phyloP scores from a whole-genome alignment of 2,888 invertebrate genomes.

The Eristalis tenax region DNA sequence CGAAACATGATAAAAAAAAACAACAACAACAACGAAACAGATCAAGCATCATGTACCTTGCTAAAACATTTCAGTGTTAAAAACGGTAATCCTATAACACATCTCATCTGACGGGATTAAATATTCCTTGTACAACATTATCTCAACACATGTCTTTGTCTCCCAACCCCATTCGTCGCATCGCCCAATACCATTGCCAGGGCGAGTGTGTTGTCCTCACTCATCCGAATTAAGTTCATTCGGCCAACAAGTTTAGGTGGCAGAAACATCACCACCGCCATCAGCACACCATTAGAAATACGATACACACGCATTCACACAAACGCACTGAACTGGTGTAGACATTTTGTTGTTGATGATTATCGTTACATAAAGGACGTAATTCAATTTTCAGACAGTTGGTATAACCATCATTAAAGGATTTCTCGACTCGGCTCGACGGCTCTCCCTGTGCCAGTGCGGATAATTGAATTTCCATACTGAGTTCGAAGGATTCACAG shows the following conservation, averaged over 20 bases:
- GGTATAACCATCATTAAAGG: slow-evolving; percentile 82
- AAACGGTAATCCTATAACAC: slow-evolving; percentile 61
- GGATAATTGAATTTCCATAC: slow-evolving; percentile 74
- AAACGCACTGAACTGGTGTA: slow-evolving; percentile 11
- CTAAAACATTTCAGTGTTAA: slow-evolving; percentile 37
- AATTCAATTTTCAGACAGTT: slow-evolving; percentile 82
- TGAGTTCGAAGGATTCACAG: slow-evolving; percentile 68
- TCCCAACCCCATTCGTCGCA: slow-evolving; percentile 21
- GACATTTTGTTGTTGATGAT: slow-evolving; percentile 69
- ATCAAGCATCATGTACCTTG: not conserved
- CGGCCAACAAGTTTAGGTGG: slow-evolving; percentile 59
- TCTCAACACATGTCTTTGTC: slow-evolving; percentile 65
- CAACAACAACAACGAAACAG: too few relatives aligned
- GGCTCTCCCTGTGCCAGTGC: slow-evolving; percentile 68
- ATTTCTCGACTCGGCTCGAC: slow-evolving; percentile 74
- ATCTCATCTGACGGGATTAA: slow-evolving; percentile 58
- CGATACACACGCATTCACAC: not conserved
- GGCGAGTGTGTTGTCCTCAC: slow-evolving; percentile 3
- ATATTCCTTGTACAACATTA: slow-evolving; percentile 62
- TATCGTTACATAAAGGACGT: slow-evolving; percentile 79
- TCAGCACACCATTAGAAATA: slow-evolving; percentile 46
- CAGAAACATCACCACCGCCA: slow-evolving; percentile 56
- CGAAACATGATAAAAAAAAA: slow-evolving; percentile 14
- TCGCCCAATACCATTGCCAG: not conserved
- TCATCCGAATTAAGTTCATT: slow-evolving; percentile 49